phyloP scores from a whole-genome alignment of 1,140 invertebrate genomes.

The Nephotettix cincticeps region DNA sequence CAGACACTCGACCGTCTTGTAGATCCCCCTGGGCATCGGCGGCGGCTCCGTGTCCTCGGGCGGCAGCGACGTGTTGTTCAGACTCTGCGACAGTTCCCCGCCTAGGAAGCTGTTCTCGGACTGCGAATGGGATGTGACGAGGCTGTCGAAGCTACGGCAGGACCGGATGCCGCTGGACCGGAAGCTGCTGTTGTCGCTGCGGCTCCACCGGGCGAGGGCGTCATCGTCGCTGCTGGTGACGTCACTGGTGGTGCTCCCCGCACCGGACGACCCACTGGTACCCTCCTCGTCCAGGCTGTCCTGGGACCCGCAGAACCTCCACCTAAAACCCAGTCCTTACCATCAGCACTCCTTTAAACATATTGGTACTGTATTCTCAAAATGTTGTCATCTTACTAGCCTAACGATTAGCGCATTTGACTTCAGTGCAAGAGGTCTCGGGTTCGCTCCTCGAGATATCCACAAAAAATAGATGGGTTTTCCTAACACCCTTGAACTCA shows the following conservation, averaged over 20 bases:
- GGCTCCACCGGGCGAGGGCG: conserved; percentile 30
- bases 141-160: conserved; percentile 52
- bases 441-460: no score
- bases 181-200: conserved; percentile 34
- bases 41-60: conserved; percentile 27
- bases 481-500: no score
- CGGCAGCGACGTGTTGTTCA: conserved; percentile 36
- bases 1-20: conserved; percentile 43
- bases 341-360: no score
- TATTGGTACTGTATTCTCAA: no score
- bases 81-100: conserved; percentile 40
- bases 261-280: conserved; percentile 31
- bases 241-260: conserved; percentile 39
- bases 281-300: conserved; percentile 52
- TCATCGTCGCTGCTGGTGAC: conserved; percentile 44
- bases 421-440: no score
- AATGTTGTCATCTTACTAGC: no score
- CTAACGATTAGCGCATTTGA: no score
- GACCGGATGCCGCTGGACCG: conserved; percentile 46
- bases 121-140: conserved; percentile 37
- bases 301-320: conserved; percentile 50
- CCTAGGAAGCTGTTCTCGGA: conserved; percentile 27
- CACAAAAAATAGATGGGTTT: no score
- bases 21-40: conserved; percentile 31
- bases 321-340: conserved; percentile 35